Evolutionary conservation across 2,113 vertebrate genomes (phyloP), one percentile per base, ranked within the genome.

Genomic region (Maccullochella peelii): DNA sequence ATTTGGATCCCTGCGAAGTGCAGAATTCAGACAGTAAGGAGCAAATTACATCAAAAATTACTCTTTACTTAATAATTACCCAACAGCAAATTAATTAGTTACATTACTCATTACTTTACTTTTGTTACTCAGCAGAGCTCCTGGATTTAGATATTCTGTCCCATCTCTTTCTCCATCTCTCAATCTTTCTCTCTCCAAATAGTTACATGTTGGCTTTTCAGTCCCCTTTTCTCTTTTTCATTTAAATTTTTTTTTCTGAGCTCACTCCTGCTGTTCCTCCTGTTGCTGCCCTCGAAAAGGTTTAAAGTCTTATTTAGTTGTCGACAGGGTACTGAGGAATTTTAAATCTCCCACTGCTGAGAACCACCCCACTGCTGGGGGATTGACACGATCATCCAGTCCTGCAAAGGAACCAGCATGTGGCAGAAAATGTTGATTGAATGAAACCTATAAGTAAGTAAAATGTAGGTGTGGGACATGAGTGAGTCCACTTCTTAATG

Each of bases 311-410:
- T 42, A 54, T 73, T 54, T 80, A 44, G 49, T 49, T 69, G 71
- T 85, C 27, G 10, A 50, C 73, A 40, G 63, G 11, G 1, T 12
- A 30, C 33, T 5, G 33, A 27, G 21, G 33, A 54, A n/a, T 70
- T 73, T 83, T 47, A 73, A 77, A 66, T 55, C 38, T 38, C 73
- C 62, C 50, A 18, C 23, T 33, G 62, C 62, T 73, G 71, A 72
- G 33, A 59, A 54, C 65, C 77, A 62, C 38, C 14, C 33, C 0
- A 54, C 74, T n/a, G 79, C 16, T 71, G 5, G 16, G 42, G 55
- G 73, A 76, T n/a, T 70, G 55, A 74, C 44, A n/a, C 1, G 1
- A 14, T 47, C 71, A 79, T 62, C 38, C 47, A 38, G 75, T 14
- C 44, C 15, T 27, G 16, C 15, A 57, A 23, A 61, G 33, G 55